These are phyloP conservation scores for Drosophila sordidula DNA, from an alignment of 2,888 invertebrate species.

Conservation along the genomic window DNA sequence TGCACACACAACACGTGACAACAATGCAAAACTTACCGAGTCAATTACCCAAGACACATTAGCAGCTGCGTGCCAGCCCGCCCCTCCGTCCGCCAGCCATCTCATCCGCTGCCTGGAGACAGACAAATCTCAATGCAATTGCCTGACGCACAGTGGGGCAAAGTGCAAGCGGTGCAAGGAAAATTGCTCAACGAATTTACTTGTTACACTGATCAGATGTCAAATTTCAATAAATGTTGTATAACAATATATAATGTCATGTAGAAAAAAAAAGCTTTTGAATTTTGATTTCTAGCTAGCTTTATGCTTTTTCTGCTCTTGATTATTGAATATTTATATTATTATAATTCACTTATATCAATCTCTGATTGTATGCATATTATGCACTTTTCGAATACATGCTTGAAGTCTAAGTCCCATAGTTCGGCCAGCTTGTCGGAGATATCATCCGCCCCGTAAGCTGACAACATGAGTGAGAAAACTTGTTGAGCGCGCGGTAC, in stretches of 20 bases:
- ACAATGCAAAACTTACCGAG: conserved; percentile 74
- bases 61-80: conserved; percentile 62
- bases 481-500: conserved; percentile 63
- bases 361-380: no score
- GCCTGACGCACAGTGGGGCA: conserved; percentile 32
- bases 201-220: no score
- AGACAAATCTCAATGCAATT: conserved; percentile 70
- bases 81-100: not conserved
- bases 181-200: not conserved
- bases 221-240: no score
- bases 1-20: conserved; percentile 68
- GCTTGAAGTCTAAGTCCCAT: conserved; percentile 20
- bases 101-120: conserved; percentile 33
- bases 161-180: not conserved
- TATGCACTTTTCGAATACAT: not conserved
- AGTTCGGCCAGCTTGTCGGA: conserved; percentile 20
- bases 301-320: no score
- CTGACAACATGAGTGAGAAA: conserved; percentile 72
- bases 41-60: conserved; percentile 80
- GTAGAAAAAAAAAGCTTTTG: no score
- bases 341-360: no score
- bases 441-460: conserved; percentile 51
- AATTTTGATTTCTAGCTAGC: no score
- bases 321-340: no score
- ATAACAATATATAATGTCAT: no score